phyloP scores from a whole-genome alignment of 2,888 invertebrate genomes.

The Drosophila mayaguana region DNA sequence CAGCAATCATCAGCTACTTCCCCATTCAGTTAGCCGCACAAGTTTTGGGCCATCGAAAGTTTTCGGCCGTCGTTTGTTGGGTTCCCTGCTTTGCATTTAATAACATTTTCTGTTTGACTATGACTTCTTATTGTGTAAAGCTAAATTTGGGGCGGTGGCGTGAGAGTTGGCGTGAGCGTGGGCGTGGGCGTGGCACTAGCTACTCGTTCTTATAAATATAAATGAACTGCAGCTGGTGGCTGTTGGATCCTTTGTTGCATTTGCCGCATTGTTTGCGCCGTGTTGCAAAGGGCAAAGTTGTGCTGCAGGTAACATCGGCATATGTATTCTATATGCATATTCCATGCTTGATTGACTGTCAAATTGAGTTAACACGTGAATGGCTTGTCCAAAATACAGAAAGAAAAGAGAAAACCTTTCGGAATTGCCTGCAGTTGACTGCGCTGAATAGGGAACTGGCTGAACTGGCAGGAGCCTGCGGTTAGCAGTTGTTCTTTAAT shows the following conservation, averaged over 20 bases:
- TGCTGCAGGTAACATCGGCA: conserved; percentile 22
- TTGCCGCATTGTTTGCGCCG: conserved; percentile 73
- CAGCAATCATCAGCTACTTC: neutral
- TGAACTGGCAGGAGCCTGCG: conserved; percentile 13
- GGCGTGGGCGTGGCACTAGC: conserved; percentile 4
- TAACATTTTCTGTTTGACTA: conserved; percentile 72
- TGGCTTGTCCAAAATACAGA: conserved; percentile 24
- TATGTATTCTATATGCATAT: conserved; percentile 24
- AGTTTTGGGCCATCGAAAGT: conserved; percentile 60
- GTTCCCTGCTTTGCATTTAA: conserved; percentile 71
- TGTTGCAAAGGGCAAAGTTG: conserved; percentile 17
- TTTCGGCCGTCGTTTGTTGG: conserved; percentile 60
- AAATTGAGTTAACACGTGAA: conserved; percentile 64
- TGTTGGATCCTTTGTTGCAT: conserved; percentile 52
- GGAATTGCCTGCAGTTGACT: conserved; percentile 37
- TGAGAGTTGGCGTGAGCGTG: conserved; percentile 9
- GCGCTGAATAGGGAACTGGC: conserved; percentile 27
- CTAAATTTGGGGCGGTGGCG: too few relatives aligned
- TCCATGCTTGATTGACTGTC: conserved; percentile 69
- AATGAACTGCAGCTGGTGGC: conserved; percentile 59
- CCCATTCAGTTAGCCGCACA: conserved; percentile 5
- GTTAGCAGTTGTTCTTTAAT: conserved; percentile 41
- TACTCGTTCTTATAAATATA: conserved; percentile 66
- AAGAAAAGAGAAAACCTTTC: conserved; percentile 5
- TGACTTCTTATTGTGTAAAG: conserved; percentile 52